Percentiles rank a stretch among this genome's conserved stretches.
phyloP scores from a whole-genome alignment of 2,888 invertebrate species.

The Pristionchus arcanus region DNA sequence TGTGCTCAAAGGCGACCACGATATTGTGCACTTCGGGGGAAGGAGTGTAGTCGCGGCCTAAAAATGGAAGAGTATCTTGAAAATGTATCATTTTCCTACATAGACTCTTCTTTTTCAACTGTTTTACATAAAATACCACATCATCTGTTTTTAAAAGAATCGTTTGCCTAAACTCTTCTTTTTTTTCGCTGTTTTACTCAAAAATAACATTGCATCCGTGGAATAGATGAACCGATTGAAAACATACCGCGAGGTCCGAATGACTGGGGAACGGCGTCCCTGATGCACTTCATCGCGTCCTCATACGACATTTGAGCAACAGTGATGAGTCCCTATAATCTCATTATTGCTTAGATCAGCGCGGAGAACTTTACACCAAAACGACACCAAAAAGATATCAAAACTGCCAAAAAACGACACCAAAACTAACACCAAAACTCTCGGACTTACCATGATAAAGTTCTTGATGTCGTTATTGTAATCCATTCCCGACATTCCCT shows the following conservation, averaged over 20 bases:
- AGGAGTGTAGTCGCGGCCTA: neutral
- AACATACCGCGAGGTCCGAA: neutral
- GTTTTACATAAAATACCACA: no score
- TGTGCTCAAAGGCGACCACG: neutral
- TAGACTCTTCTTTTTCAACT: no score
- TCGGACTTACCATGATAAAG: neutral
- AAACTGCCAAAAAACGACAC: no score
- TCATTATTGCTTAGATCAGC: neutral
- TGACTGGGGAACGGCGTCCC: slow-evolving; percentile 7
- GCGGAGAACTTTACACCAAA: no score
- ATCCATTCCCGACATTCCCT: neutral
- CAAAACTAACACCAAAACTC: neutral
- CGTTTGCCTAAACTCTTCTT: no score
- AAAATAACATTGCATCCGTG: neutral
- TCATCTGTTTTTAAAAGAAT: no score
- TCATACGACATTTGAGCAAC: neutral
- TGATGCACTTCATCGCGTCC: neutral
- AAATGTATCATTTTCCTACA: neutral
- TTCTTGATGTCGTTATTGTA: neutral
- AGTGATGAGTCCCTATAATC: neutral
- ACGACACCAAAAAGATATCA: neutral
- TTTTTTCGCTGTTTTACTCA: neutral
- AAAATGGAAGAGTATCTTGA: neutral
- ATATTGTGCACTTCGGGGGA: neutral
- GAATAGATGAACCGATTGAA: neutral